A percentile compares a stretch with the other conserved stretches of the same genome.
Conservation (phyloP, 1,140 invertebrate species). For the Apis cerana region DNA sequence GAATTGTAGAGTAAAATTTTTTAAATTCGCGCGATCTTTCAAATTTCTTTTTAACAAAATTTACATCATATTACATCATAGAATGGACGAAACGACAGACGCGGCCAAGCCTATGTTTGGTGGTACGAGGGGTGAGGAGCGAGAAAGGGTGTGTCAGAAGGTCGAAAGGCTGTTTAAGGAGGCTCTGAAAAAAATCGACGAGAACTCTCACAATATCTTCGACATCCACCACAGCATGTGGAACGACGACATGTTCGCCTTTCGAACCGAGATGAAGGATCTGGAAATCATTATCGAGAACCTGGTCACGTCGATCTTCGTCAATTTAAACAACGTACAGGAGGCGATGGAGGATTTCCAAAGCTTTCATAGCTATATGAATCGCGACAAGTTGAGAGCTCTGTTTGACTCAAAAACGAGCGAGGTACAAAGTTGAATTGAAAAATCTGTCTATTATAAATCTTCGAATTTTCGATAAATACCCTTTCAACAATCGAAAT, state of each 20-base stretch:
- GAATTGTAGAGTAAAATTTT: not conserved
- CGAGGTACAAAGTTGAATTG: conserved; percentile 14
- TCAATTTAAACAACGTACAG: conserved; percentile 86
- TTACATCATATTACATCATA: conserved; percentile 8
- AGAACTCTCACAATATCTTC: conserved; percentile 84
- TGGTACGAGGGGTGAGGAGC: conserved; percentile 86
- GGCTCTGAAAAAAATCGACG: conserved; percentile 84
- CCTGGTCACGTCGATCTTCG: conserved; percentile 85
- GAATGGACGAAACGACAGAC: conserved; percentile 84
- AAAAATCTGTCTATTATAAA: not conserved
- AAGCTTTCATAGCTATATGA: conserved; percentile 86
- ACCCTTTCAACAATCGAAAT: too few species aligned
- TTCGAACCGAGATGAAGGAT: conserved; percentile 84
- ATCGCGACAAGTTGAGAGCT: conserved; percentile 84
- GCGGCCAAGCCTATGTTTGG: conserved; percentile 84
- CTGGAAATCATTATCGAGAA: conserved; percentile 88
- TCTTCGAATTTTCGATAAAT: not conserved
- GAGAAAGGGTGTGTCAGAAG: conserved; percentile 86
- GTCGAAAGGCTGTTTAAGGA: conserved; percentile 88
- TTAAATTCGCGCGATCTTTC: too few species aligned
- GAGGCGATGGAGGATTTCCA: conserved; percentile 86
- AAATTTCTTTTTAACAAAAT: too few species aligned
- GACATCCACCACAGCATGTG: conserved; percentile 86
- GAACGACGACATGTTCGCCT: conserved; percentile 89
- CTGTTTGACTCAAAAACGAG: conserved; percentile 83